Evolutionary conservation across 1,140 invertebrate genomes (phyloP).

Genomic region (Drosophila paulistorum): DNA sequence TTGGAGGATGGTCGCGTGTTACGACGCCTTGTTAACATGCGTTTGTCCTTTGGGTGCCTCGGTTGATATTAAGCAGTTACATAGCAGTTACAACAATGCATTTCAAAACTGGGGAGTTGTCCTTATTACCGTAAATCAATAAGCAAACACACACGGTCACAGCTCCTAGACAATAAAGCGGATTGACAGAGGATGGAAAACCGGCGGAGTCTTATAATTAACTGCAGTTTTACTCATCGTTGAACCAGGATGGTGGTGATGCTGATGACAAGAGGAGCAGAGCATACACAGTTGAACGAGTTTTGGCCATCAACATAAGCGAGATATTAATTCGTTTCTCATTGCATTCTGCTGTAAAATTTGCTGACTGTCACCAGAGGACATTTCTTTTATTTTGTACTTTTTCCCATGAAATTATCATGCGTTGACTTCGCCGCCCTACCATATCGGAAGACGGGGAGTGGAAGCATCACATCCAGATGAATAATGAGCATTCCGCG

Average conservation of each 20-base stretch:
- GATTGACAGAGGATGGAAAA: constrained; percentile 17
- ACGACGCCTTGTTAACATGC: constrained; percentile 64
- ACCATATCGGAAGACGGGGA: too few relatives aligned
- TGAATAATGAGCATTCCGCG: constrained; percentile 75
- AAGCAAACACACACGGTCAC: constrained; percentile 32
- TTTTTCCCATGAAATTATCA: constrained; percentile 14
- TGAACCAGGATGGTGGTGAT: neutral
- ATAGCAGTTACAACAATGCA: constrained; percentile 37
- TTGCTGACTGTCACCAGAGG: constrained; percentile 35
- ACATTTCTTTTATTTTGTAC: neutral
- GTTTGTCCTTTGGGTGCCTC: constrained; percentile 60
- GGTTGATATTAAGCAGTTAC: constrained; percentile 25
- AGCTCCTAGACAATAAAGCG: constrained; percentile 18
- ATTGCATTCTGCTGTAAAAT: constrained; percentile 12
- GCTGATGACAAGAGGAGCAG: neutral
- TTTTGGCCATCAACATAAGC: constrained; percentile 17
- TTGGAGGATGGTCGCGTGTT: constrained; percentile 64
- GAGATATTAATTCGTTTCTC: constrained; percentile 55
- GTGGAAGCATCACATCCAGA: constrained; percentile 17
- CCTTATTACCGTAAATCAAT: constrained; percentile 75
- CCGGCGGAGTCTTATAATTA: constrained; percentile 53
- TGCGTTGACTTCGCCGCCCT: neutral
- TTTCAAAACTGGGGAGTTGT: constrained; percentile 21
- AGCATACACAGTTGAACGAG: constrained; percentile 15
- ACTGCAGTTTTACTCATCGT: constrained; percentile 59